These are phyloP conservation scores for Jaculus jaculus DNA, from an alignment of 2,113 vertebrate genomes.

Conservation along the genomic window DNA sequence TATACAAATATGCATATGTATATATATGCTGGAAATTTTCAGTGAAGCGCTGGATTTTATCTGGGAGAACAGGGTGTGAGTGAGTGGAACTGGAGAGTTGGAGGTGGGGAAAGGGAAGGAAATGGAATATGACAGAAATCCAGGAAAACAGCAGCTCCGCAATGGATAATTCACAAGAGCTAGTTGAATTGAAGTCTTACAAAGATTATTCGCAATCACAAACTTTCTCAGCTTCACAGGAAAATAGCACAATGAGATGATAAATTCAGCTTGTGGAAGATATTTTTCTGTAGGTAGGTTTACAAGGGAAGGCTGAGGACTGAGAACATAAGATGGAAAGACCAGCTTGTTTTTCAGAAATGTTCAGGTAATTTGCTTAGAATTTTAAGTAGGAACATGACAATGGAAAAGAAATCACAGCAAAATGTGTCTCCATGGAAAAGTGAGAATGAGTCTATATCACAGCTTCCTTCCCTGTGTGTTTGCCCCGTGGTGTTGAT, in stretches of 20 bases:
- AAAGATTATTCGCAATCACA: background rate
- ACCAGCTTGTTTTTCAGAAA: background rate
- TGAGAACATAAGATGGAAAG: background rate
- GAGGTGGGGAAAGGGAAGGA: background rate
- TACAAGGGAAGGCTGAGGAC: background rate
- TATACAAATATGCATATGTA: too few relatives aligned
- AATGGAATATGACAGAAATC: background rate
- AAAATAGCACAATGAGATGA: background rate
- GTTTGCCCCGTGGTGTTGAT: background rate
- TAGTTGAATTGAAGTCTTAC: background rate
- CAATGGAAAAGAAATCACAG: background rate
- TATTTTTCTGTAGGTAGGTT: background rate
- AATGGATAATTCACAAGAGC: background rate
- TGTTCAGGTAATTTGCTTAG: background rate
- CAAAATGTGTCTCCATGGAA: background rate
- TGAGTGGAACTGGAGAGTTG: background rate
- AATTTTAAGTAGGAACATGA: constrained; percentile 22
- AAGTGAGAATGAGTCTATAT: background rate
- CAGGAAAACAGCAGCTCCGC: background rate
- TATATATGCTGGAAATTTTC: background rate
- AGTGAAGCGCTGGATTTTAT: background rate
- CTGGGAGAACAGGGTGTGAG: background rate
- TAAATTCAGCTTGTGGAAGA: background rate
- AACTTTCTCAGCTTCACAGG: too few relatives aligned
- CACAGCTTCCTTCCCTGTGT: background rate